Base-by-base conservation (phyloP, 2,888 invertebrate genomes). In the Abscondita cerata region DNA sequence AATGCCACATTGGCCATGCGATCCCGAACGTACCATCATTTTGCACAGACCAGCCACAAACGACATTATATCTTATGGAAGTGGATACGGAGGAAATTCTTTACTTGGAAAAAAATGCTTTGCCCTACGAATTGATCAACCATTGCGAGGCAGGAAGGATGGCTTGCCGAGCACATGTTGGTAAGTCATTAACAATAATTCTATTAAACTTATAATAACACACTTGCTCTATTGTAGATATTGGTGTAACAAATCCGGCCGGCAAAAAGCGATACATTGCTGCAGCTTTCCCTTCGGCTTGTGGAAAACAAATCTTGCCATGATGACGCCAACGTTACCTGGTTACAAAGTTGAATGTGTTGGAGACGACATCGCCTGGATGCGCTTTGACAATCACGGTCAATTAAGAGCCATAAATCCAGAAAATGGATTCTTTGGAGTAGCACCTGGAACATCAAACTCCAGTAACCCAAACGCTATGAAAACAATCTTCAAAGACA, bases 151-250 rank as follows among this genome's bases (percentile, higher is more conserved):
- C 85, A 91, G n/a, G 98, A 99, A 79, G 98, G 98, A 18, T 99
- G 99, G 98, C 84, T 99, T 20, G 99, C 99, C 1, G 99, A 99
- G 78, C 99, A 99, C 77, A 99, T 99, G 99, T 84, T 99, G 84
- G 93, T 93, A 75, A 81, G 83, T 50, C 44, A 40, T 18, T 34
- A 20, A 16, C 18, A 38, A 13, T 34, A 44, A 3, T 1, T 19
- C 19, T n/a, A n/a, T n/a, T n/a, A n/a, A n/a, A n/a, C n/a, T n/a
- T n/a, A n/a, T n/a, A n/a, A n/a, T n/a, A n/a, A n/a, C n/a, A n/a
- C n/a, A n/a, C n/a, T n/a, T n/a, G n/a, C n/a, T n/a, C n/a, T n/a
- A n/a, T n/a, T 76, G 33, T 75, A 93, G 93, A 98, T 98, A 76
- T 86, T 98, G 97, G 98, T 47, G 89, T 98, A 66, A 98, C 98